These are phyloP conservation scores for Aphodius sticticus DNA, from an alignment of 2,888 invertebrate species.

Conservation along the genomic window DNA sequence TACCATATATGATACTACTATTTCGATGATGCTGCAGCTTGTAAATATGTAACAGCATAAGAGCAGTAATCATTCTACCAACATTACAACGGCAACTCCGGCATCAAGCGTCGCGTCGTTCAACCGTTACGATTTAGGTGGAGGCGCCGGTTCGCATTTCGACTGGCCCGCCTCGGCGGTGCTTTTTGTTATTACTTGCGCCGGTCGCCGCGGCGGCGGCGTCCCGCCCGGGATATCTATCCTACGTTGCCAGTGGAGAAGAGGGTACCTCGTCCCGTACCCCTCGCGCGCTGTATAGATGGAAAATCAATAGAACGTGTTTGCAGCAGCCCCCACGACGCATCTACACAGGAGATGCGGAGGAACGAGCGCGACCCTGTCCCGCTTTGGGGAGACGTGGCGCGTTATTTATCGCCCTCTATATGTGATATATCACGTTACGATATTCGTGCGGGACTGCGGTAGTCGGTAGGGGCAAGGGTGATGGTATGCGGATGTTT, in stretches of 20 bases:
- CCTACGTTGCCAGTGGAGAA: neutral
- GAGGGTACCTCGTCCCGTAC: constrained; percentile 15
- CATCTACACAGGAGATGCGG: neutral
- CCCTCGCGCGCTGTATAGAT: constrained; percentile 44
- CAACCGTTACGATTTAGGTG: too few species aligned
- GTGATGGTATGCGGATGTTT: neutral
- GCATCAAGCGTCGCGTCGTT: too few species aligned
- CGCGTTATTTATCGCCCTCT: neutral
- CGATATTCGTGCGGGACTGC: neutral
- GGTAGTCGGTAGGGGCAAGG: neutral
- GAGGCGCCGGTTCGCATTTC: neutral
- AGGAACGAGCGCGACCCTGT: neutral
- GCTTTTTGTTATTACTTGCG: too few species aligned
- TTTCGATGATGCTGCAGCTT: too few species aligned
- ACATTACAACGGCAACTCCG: too few species aligned
- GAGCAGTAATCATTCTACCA: too few species aligned
- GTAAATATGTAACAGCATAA: too few species aligned
- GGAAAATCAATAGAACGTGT: constrained; percentile 50
- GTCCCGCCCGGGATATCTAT: neutral
- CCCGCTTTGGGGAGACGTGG: neutral
- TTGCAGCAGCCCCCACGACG: constrained; percentile 10
- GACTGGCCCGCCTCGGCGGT: neutral
- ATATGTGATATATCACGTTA: neutral
- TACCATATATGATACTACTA: too few species aligned
- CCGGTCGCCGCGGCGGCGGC: neutral